These are phyloP conservation scores for Cynocephalus volans DNA, from an alignment of 2,113 vertebrate species.

Conservation along the genomic window DNA sequence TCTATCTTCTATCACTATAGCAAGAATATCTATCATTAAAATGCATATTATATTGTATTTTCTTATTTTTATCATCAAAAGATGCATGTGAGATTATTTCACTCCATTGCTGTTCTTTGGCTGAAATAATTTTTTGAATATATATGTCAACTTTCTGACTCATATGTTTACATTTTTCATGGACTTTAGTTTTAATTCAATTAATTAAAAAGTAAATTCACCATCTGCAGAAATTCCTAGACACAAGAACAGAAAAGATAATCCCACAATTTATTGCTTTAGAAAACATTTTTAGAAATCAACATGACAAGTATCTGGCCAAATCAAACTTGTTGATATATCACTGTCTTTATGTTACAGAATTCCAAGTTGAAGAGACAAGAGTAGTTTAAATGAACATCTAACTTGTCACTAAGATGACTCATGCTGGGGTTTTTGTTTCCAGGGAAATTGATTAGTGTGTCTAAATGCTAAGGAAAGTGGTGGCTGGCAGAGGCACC, in stretches of 20 bases:
- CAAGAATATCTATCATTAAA: neutral
- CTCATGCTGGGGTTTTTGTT: neutral
- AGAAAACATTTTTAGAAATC: constrained; percentile 38
- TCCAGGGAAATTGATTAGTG: neutral
- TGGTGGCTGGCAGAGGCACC: neutral
- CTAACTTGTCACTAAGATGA: neutral
- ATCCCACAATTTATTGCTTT: neutral
- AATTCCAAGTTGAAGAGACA: neutral
- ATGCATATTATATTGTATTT: neutral
- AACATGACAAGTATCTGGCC: neutral
- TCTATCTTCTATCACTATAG: too few relatives aligned
- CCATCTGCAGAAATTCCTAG: neutral
- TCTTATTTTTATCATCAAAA: neutral
- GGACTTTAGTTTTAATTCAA: neutral
- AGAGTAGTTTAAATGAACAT: neutral
- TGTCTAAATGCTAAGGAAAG: neutral
- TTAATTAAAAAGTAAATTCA: constrained; percentile 12
- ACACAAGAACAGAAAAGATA: constrained; percentile 56
- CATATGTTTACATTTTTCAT: neutral
- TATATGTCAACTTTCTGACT: neutral
- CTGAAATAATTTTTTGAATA: neutral
- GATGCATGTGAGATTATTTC: neutral
- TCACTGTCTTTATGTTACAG: neutral
- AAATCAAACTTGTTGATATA: neutral
- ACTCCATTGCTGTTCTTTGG: neutral